Percentiles rank a stretch among this genome's conserved stretches.
Conservation (phyloP, 2,797 vertebrate species). For the Hyperoplus lanceolatus region DNA sequence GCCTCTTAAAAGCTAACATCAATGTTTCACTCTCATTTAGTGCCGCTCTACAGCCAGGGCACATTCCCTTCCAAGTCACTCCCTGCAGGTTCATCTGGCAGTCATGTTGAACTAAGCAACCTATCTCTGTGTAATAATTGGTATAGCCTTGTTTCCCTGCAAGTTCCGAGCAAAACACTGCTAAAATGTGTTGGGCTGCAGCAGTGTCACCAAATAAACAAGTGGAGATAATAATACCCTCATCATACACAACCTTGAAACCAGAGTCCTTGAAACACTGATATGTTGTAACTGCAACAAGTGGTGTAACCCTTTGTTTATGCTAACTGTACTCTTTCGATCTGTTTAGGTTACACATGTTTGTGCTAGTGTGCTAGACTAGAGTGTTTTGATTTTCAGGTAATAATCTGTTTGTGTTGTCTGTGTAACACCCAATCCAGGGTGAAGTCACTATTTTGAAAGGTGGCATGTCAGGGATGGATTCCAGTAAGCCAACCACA, state of each 20-base stretch:
- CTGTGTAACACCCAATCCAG: constrained; percentile 65
- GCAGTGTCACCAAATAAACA: constrained; percentile 27
- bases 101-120: constrained; percentile 48
- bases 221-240: constrained; percentile 24
- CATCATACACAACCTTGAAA: constrained; percentile 40
- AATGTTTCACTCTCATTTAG: constrained; percentile 24
- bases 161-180: constrained; percentile 28
- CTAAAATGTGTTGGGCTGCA: constrained; percentile 22
- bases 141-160: constrained; percentile 7
- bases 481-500: constrained; percentile 73
- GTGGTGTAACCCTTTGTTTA: constrained; percentile 48
- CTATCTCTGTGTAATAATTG: constrained; percentile 29
- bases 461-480: constrained; percentile 71
- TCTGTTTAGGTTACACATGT: constrained; percentile 47
- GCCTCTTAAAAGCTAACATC: constrained; percentile 19
- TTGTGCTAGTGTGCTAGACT: constrained; percentile 37
- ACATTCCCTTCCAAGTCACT: constrained; percentile 32
- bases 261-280: constrained; percentile 34
- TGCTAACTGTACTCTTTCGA: constrained; percentile 19
- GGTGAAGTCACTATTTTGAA: constrained; percentile 82
- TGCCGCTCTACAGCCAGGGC: constrained; percentile 17
- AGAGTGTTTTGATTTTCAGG: constrained; percentile 66
- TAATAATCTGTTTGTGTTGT: constrained; percentile 77
- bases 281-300: constrained; percentile 9
- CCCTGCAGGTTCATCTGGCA: constrained; percentile 53